Percentiles rank a stretch among this genome's conserved stretches.
Evolutionary conservation across 2,888 invertebrate genomes (phyloP).

Genomic region (Papilio demoleus): DNA sequence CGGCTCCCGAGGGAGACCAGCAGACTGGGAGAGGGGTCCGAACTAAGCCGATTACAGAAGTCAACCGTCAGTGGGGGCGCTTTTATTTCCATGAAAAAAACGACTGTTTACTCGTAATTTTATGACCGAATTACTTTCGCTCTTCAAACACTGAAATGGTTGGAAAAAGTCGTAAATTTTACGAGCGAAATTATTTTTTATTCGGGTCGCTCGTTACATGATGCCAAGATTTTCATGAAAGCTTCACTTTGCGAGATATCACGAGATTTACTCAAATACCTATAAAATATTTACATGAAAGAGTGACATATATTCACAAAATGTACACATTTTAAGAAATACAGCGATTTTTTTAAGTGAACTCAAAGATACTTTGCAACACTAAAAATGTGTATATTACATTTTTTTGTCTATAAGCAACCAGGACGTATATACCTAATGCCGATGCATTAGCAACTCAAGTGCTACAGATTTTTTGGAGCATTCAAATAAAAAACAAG

Average conservation of each 20-base stretch:
- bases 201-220: constrained; percentile 66
- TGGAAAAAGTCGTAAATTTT: constrained; percentile 76
- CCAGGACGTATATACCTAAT: not conserved
- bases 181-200: constrained; percentile 73
- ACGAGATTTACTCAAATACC: constrained; percentile 36
- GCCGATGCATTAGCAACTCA: not conserved
- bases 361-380: not conserved
- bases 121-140: constrained; percentile 80
- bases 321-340: not conserved
- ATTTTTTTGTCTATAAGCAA: not conserved
- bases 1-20: constrained; percentile 60
- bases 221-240: constrained; percentile 42
- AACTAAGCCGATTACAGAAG: constrained; percentile 81
- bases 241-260: constrained; percentile 40
- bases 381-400: not conserved
- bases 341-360: not conserved
- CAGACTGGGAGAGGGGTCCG: constrained; percentile 63
- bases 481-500: constrained; percentile 44
- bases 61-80: constrained; percentile 70
- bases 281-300: constrained; percentile 4
- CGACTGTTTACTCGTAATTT: constrained; percentile 82
- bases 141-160: constrained; percentile 76
- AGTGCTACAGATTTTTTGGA: not conserved
- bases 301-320: not conserved
- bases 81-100: constrained; percentile 79